phyloP scores from a whole-genome alignment of 2,888 invertebrate genomes.

The Encarsia formosa region DNA sequence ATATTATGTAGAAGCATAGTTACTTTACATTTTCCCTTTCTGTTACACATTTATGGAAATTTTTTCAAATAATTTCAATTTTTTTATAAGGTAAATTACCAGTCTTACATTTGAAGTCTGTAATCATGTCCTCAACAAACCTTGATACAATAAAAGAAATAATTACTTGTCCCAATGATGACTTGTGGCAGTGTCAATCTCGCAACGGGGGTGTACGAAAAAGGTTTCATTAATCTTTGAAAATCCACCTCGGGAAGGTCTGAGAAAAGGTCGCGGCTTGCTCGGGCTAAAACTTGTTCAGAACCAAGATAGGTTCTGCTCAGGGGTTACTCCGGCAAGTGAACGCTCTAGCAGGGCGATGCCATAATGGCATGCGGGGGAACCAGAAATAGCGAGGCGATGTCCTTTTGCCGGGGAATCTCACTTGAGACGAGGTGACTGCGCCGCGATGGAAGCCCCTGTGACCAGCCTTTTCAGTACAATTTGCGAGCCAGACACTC shows the following conservation, averaged over 20 bases:
- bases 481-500: constrained; percentile 74
- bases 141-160: too few relatives aligned
- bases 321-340: too few relatives aligned
- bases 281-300: too few relatives aligned
- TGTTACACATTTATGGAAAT: too few relatives aligned
- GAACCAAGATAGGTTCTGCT: too few relatives aligned
- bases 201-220: constrained; percentile 72
- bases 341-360: constrained; percentile 70
- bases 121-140: too few relatives aligned
- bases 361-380: constrained; percentile 63
- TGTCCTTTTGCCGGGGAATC: constrained; percentile 55
- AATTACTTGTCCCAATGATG: constrained; percentile 49
- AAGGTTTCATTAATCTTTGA: constrained; percentile 56
- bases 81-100: too few relatives aligned
- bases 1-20: too few relatives aligned
- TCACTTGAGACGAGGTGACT: constrained; percentile 51
- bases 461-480: constrained; percentile 70
- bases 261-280: constrained; percentile 69
- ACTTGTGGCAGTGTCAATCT: constrained; percentile 68
- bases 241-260: constrained; percentile 72
- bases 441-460: constrained; percentile 67
- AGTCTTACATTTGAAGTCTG: too few relatives aligned
- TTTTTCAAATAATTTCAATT: too few relatives aligned
- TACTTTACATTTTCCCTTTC: too few relatives aligned
- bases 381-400: constrained; percentile 68